Evolutionary conservation across 1,140 invertebrate species (phyloP), one percentile per base, ranked within the genome.

Genomic region (Sinella curviseta): DNA sequence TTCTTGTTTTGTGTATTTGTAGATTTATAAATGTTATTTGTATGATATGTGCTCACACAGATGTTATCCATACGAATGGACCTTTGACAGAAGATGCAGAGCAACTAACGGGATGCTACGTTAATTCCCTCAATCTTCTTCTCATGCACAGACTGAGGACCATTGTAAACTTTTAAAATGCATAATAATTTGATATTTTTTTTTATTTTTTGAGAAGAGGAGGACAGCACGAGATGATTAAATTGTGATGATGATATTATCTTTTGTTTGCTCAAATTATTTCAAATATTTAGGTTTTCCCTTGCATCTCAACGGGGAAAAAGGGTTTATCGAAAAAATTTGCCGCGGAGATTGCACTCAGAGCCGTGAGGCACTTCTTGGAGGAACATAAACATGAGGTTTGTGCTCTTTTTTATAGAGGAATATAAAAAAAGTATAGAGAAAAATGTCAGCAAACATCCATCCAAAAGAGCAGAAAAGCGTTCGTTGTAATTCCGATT

Each of bases 31-130:
- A 48, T 12, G 39, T 48, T 48, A 48, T 48, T 48, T 48, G 39
- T 48, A 48, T 48, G 39, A 48, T 48, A n/a, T 65, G 57, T 65
- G 65, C 31, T 70, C 65, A n/a, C 65, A n/a, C 70, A 75, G 74
- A 48, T 75, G 28, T 75, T 48, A 48, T 75, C 39, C 74, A 75
- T 54, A 54, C 39, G 39, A 75, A 75, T 75, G 74, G 74, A 75
- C 74, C 74, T 54, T 36, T 48, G 35, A 75, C 74, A 75, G 34
- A 75, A 26, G 35, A 54, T 48, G 74, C 74, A 36, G 74, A 48
- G 28, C 74, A 75, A 36, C 34, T 75, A 75, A 48, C 74, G 39
- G 74, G 74, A 75, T 75, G 74, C 28, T 75, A 75, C 74, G 74
- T 48, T 48, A 75, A 75, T 75, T 39, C 35, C 28, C 26, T 75